These are phyloP conservation scores for Porphyrio hochstetteri DNA, from an alignment of 2,113 vertebrate species.

Conservation along the genomic window DNA sequence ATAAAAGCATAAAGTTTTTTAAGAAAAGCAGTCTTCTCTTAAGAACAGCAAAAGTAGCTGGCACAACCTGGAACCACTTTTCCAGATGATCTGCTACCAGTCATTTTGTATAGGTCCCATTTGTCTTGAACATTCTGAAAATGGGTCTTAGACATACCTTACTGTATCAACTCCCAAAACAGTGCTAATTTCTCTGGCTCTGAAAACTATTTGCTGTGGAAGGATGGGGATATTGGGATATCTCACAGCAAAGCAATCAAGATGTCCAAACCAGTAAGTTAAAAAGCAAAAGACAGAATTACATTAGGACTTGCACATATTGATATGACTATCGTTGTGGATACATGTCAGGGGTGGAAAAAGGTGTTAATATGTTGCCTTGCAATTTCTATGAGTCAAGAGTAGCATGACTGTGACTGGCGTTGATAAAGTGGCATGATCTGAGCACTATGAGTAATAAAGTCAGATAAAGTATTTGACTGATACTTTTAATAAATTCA, in stretches of 20 bases:
- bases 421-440: neutral
- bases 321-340: neutral
- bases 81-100: neutral
- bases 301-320: neutral
- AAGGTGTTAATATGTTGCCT: neutral
- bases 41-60: neutral
- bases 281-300: neutral
- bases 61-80: neutral
- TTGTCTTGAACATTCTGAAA: neutral
- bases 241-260: neutral
- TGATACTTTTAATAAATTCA: neutral
- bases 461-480: neutral
- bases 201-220: neutral
- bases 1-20: neutral
- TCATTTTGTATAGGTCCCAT: neutral
- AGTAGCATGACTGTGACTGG: neutral
- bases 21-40: neutral
- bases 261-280: neutral
- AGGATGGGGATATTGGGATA: neutral
- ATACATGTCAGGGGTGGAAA: neutral
- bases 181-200: neutral
- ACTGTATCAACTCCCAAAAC: neutral
- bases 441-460: neutral
- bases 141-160: neutral
- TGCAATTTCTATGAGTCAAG: neutral